Evolutionary conservation across 53 echinoderm and acorn worm species (phyloP), one percentile per base, ranked within the genome.

Genomic region (Luidia sarsii): DNA sequence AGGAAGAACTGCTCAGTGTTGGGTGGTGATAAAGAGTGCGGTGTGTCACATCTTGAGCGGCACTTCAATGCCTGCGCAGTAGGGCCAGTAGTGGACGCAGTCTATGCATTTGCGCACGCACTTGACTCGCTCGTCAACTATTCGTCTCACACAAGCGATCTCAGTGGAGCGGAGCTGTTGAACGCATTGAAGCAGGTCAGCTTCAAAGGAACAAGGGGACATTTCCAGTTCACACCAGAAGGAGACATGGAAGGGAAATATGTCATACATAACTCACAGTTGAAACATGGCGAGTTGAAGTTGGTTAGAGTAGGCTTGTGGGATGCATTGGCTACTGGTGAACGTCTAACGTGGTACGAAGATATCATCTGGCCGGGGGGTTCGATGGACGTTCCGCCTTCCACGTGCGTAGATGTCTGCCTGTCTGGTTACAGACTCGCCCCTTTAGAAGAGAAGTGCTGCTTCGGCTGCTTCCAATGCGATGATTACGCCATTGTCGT

Each of bases 381-480:
- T 25, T 29, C 30, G 33, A 54, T 16, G 18, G 19, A 10, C 33
- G 80, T 84, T 0, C 37, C 32, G 20, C 6, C 41, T 41, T 91
- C 92, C 2, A 65, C 80, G 33, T 91, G 92, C 52, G 84, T 88
- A 20, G 82, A 88, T 4, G 80, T 80, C n/a, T 91, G 92, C 53
- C 57, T 70, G 11, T 28, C 71, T 0, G 67, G 62, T 2, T 71
- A 50, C 36, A 65, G 65, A 9, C 65, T 80, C 20, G 69, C 65
- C n/a, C 67, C 67, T 1, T 72, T 80, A 33, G 56, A 85, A 39
- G 82, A 64, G 33, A 32, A 67, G 39, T 91, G 92, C 48, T 91
- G 92, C 69, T 91, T 88, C 85, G 81, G 85, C 4, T 91, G 92
- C 41, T 38, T 65, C 33, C 67, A 72, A 36, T 91, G 92, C 30